Percentiles rank a stretch among this genome's conserved stretches.
phyloP scores from a whole-genome alignment of 2,113 vertebrate genomes.

The Macroglossus sobrinus region DNA sequence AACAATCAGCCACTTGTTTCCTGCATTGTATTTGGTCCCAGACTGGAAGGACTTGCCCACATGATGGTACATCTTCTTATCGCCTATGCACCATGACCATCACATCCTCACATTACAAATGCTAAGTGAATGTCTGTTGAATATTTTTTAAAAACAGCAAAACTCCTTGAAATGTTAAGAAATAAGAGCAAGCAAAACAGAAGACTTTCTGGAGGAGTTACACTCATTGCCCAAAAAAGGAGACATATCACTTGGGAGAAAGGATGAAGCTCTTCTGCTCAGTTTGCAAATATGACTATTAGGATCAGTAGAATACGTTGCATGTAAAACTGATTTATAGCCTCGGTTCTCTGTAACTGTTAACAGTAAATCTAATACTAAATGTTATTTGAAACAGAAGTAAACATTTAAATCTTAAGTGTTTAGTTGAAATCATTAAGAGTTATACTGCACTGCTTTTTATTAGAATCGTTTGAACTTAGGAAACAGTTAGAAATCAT shows the following conservation, averaged over 20 bases:
- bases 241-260: neutral
- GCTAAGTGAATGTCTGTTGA: neutral
- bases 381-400: slow-evolving; percentile 5
- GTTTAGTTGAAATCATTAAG: neutral
- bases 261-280: neutral
- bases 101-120: neutral
- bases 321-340: neutral
- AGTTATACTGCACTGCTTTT: neutral
- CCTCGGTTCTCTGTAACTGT: neutral
- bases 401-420: neutral
- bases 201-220: neutral
- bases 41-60: neutral
- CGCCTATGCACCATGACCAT: neutral
- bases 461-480: neutral
- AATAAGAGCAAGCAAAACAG: slow-evolving; percentile 1
- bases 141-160: neutral
- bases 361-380: slow-evolving; percentile 24
- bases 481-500: neutral
- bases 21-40: neutral
- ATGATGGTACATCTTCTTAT: neutral
- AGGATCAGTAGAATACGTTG: neutral
- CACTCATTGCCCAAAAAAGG: slow-evolving; percentile 38
- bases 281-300: neutral
- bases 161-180: neutral
- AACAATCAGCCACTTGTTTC: neutral